Conservation (phyloP, 2,888 invertebrate species). For the Scrobipalpa atriplicella region DNA sequence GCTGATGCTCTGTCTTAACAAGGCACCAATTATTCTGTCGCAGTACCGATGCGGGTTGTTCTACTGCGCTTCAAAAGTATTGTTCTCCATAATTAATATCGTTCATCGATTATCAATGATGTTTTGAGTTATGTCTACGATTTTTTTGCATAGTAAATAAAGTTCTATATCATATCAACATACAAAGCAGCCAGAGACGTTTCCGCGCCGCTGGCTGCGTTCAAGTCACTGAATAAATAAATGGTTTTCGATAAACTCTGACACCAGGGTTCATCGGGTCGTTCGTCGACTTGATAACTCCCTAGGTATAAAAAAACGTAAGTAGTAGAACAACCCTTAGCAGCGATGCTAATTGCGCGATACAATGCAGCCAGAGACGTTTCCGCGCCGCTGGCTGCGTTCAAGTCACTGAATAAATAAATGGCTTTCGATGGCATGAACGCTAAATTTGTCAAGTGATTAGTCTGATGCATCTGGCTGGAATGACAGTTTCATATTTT, state of each 20-base stretch:
- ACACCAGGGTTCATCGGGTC: no score
- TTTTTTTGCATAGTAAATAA: no score
- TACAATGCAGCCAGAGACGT: constrained; percentile 63
- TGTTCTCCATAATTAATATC: no score
- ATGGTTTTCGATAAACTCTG: constrained; percentile 53
- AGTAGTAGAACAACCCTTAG: no score
- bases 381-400: constrained; percentile 63
- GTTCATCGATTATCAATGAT: no score
- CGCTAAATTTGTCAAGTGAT: constrained; percentile 28
- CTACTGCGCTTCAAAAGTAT: no score
- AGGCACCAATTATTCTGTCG: constrained; percentile 44
- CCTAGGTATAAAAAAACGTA: no score
- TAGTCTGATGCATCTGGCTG: background rate
- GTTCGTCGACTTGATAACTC: no score
- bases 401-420: constrained; percentile 72
- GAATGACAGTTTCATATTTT: no score
- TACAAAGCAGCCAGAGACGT: constrained; percentile 61
- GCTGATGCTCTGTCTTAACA: constrained; percentile 8
- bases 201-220: constrained; percentile 55
- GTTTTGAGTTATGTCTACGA: no score
- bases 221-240: constrained; percentile 72
- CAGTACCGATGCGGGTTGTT: constrained; percentile 51
- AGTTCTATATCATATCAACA: no score
- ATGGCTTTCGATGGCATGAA: constrained; percentile 56
- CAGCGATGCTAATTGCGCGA: constrained; percentile 42